Evolutionary conservation across 2,797 vertebrate genomes (phyloP).

Genomic region (Sebastes hubbsi): DNA sequence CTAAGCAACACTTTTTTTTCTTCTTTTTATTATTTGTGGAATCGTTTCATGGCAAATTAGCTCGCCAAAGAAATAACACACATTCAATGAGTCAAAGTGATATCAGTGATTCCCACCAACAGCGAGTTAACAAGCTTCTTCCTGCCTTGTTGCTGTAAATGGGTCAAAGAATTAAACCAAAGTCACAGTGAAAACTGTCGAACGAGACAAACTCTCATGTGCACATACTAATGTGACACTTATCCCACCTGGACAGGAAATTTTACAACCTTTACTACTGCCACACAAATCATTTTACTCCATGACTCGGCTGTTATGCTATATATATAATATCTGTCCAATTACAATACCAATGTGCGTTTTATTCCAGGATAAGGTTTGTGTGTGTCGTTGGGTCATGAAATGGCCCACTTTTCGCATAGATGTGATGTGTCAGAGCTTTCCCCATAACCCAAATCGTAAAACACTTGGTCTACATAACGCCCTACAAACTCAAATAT

Average conservation of each 20-base stretch:
- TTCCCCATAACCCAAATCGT: conserved; percentile 31
- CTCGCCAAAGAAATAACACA: neutral
- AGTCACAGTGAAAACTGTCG: neutral
- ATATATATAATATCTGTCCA: neutral
- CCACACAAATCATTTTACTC: neutral
- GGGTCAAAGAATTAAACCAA: conserved; percentile 11
- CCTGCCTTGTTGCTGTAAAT: conserved; percentile 6
- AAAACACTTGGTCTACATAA: conserved; percentile 18
- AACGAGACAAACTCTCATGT: neutral
- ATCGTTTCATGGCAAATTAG: neutral
- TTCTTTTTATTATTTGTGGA: neutral
- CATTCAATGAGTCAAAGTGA: neutral
- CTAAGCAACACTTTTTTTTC: neutral
- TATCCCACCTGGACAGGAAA: neutral
- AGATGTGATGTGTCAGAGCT: conserved; percentile 13
- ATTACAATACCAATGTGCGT: neutral
- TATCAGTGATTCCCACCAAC: neutral
- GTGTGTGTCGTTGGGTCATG: conserved; percentile 4
- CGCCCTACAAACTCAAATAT: conserved; percentile 25
- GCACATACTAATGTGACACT: neutral
- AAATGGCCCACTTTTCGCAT: conserved; percentile 33
- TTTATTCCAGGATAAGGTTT: neutral
- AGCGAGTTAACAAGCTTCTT: conserved; percentile 3
- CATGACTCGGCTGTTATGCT: neutral
- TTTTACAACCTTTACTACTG: neutral